phyloP scores from a whole-genome alignment of 2,888 invertebrate genomes.

The Diplolepis rosae region DNA sequence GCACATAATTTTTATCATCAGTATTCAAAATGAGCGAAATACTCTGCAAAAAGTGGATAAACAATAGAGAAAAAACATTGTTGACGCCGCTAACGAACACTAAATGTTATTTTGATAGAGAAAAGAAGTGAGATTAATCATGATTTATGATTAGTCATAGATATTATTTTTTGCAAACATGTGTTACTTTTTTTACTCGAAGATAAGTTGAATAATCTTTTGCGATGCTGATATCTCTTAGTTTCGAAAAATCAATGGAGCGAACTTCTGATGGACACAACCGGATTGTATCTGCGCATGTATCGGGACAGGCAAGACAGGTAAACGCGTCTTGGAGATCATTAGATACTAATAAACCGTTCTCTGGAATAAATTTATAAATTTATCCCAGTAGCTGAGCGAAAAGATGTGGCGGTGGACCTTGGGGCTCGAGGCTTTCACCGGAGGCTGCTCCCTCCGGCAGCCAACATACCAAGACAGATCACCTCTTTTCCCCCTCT shows the following conservation, averaged over 20 bases:
- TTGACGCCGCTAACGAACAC: not conserved
- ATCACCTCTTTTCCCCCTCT: conserved; percentile 53
- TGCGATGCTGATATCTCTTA: conserved; percentile 25
- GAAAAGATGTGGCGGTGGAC: conserved; percentile 55
- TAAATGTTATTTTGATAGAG: not conserved
- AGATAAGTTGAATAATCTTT: conserved; percentile 14
- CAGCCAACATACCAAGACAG: conserved; percentile 61
- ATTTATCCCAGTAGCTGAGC: conserved; percentile 43
- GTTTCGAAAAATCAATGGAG: conserved; percentile 13
- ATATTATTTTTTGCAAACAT: not conserved
- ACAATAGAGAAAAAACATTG: not conserved
- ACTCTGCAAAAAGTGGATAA: not conserved
- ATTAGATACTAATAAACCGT: conserved; percentile 49
- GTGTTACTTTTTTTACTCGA: not conserved
- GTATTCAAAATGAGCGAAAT: not conserved
- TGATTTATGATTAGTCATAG: not conserved
- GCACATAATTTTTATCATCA: not conserved
- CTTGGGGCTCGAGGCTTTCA: conserved; percentile 64
- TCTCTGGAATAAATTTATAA: conserved; percentile 50
- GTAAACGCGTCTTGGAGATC: conserved; percentile 30
- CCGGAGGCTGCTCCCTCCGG: conserved; percentile 52
- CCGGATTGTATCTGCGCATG: conserved; percentile 27
- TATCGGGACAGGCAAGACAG: conserved; percentile 24
- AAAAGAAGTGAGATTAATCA: not conserved
- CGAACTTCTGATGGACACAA: conserved; percentile 15